phyloP scores from a whole-genome alignment of 37 sponge, comb jelly and placozoan species.

The Tethya wilhelma region DNA sequence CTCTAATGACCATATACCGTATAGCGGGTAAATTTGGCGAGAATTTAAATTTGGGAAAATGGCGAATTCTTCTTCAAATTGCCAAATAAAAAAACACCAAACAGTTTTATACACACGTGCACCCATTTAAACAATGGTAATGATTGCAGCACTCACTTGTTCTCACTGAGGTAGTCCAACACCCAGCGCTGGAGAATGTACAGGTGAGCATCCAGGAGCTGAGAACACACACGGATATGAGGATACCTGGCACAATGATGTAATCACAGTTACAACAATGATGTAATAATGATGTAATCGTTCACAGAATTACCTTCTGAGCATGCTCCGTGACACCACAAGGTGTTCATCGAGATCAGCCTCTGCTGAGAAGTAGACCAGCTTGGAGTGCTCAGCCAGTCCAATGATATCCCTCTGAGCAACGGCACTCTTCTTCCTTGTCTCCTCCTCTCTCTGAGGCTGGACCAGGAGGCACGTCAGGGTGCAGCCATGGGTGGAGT shows the following conservation, averaged over 20 bases:
- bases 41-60: too few species aligned
- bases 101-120: too few species aligned
- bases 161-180: slow-evolving; percentile 69
- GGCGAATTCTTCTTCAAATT: too few species aligned
- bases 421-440: not conserved
- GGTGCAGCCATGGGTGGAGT: slow-evolving; percentile 61
- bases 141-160: too few species aligned
- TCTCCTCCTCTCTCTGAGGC: slow-evolving; percentile 9
- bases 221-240: slow-evolving; percentile 56
- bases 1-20: too few species aligned
- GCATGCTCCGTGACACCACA: slow-evolving; percentile 22
- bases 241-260: slow-evolving; percentile 48
- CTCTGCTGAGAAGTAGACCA: slow-evolving; percentile 66
- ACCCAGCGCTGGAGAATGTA: slow-evolving; percentile 82
- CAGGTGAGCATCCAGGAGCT: slow-evolving; percentile 82
- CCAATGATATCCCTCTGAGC: slow-evolving; percentile 69
- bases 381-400: slow-evolving; percentile 18
- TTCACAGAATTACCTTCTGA: not conserved
- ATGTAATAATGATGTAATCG: not conserved
- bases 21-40: too few species aligned
- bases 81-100: too few species aligned
- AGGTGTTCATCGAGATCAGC: slow-evolving; percentile 74
- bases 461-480: slow-evolving; percentile 69
- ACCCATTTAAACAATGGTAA: not conserved
- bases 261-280: not conserved